Evolutionary conservation across 2,113 vertebrate species (phyloP).

Genomic region (Elephantulus edwardii): DNA sequence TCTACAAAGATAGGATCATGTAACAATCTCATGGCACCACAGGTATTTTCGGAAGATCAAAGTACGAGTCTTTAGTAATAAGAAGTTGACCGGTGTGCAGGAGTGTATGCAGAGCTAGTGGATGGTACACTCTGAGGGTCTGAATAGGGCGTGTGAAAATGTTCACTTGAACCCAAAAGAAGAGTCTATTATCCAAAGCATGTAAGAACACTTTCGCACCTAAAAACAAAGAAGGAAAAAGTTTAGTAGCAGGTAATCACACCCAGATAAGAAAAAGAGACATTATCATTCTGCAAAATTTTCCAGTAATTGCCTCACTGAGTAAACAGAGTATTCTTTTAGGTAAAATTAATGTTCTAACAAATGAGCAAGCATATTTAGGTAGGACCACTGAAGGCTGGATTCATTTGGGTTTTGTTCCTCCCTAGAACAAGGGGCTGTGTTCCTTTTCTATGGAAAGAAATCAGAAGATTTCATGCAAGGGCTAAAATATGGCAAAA

Average conservation of each 20-base stretch:
- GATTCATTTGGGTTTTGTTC: not conserved
- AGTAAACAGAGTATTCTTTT: not conserved
- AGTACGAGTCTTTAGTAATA: conserved; percentile 53
- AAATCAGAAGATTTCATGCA: not conserved
- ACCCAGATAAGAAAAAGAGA: conserved; percentile 48
- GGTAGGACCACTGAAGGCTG: not conserved
- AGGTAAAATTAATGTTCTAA: not conserved
- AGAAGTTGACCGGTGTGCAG: conserved; percentile 66
- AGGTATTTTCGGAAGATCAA: conserved; percentile 59
- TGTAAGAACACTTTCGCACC: not conserved
- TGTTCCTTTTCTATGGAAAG: conserved; percentile 2
- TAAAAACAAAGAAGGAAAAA: not conserved
- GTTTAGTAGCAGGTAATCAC: not conserved
- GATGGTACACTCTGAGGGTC: conserved; percentile 37
- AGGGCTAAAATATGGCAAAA: conserved; percentile 52
- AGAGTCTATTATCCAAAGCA: conserved; percentile 49
- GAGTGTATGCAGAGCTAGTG: conserved; percentile 60
- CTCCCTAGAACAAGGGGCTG: not conserved
- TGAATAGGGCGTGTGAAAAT: conserved; percentile 60
- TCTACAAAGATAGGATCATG: conserved; percentile 9
- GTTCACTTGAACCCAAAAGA: conserved; percentile 64
- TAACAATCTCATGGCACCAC: conserved; percentile 53
- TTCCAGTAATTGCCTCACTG: conserved; percentile 41
- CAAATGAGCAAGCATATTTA: not conserved
- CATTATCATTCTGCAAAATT: conserved; percentile 25